Percentiles rank a stretch among this genome's conserved stretches.
Conservation (phyloP, 2,888 invertebrate genomes). For the Drosophila paucipuncta region DNA sequence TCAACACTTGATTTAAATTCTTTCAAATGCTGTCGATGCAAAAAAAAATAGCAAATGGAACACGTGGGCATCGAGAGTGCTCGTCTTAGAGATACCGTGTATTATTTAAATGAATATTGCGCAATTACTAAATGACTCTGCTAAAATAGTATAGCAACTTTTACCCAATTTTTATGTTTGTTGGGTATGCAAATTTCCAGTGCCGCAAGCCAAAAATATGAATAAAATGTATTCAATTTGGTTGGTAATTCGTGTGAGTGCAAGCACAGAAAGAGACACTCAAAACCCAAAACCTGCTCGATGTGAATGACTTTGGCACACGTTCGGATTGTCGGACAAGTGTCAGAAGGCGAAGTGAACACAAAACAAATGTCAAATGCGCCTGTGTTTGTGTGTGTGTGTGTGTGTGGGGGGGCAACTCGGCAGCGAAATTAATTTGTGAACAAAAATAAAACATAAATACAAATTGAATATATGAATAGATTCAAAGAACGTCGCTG, state of each 20-base stretch:
- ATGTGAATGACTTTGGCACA: conserved; percentile 64
- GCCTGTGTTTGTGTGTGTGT: conserved; percentile 3
- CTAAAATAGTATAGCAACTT: not conserved
- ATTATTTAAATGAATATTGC: not conserved
- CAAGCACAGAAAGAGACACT: conserved; percentile 28
- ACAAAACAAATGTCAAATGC: conserved; percentile 39
- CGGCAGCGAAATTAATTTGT: conserved; percentile 32
- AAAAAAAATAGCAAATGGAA: not conserved
- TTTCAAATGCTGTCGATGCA: not conserved
- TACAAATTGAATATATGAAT: conserved; percentile 24
- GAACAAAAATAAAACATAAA: conserved; percentile 38
- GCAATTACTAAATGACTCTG: not conserved
- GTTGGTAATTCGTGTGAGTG: conserved; percentile 25
- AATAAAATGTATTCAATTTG: conserved; percentile 15
- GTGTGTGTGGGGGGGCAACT: not conserved
- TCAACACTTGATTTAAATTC: not conserved
- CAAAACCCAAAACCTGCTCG: conserved; percentile 46
- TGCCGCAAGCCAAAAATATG: not conserved
- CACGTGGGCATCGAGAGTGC: not conserved
- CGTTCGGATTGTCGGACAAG: conserved; percentile 54
- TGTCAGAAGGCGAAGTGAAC: conserved; percentile 46
- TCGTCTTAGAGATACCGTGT: not conserved
- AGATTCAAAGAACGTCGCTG: conserved; percentile 11
- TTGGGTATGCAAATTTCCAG: not conserved
- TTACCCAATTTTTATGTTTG: not conserved